phyloP scores from a whole-genome alignment of 2,113 vertebrate species.

The Numida meleagris region DNA sequence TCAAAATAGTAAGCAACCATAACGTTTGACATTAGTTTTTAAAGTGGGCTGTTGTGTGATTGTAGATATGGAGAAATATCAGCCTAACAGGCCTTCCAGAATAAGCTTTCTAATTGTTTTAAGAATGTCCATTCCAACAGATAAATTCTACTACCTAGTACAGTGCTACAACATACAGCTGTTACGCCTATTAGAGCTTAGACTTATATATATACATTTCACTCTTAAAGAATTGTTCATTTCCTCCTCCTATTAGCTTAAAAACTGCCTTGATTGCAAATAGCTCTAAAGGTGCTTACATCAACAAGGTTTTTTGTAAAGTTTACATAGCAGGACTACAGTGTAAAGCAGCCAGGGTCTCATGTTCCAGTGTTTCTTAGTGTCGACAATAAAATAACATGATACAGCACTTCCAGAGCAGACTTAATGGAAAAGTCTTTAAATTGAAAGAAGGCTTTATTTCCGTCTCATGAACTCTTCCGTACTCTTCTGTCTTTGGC shows the following conservation, averaged over 20 bases:
- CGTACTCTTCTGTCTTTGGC: not conserved
- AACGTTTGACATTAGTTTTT: not conserved
- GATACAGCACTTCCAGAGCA: not conserved
- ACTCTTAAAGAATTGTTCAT: not conserved
- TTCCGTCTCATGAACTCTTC: not conserved
- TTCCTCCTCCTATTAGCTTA: not conserved
- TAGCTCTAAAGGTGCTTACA: not conserved
- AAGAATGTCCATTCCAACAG: not conserved
- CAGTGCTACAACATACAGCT: not conserved
- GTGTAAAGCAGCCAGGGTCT: not conserved
- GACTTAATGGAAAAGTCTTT: not conserved
- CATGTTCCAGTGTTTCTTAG: not conserved
- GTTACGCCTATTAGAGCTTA: not conserved
- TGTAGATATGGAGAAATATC: not conserved
- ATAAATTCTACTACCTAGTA: not conserved
- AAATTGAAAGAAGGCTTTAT: not conserved
- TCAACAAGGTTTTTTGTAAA: fast-evolving
- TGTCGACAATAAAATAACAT: not conserved
- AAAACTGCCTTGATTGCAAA: not conserved
- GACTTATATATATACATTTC: not conserved
- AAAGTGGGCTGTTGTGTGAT: not conserved
- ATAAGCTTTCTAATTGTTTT: not conserved
- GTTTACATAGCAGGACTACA: not conserved
- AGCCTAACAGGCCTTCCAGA: not conserved
- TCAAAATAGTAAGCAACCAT: not conserved